Percentiles rank a stretch among this genome's conserved stretches.
phyloP scores from a whole-genome alignment of 2,797 vertebrate genomes.

The Leptoclinus maculatus region DNA sequence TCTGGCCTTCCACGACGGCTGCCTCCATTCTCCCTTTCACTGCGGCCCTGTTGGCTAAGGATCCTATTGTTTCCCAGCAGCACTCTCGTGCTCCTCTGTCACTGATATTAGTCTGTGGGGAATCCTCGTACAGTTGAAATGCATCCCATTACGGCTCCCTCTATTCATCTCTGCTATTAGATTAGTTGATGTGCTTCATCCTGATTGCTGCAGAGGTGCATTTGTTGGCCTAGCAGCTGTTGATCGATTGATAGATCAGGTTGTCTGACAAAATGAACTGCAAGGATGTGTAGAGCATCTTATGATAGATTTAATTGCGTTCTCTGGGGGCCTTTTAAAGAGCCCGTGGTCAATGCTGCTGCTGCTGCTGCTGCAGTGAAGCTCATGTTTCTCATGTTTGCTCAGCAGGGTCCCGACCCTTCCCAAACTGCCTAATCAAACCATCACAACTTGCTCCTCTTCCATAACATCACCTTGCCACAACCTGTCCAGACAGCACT shows the following conservation, averaged over 20 bases:
- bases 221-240: slow-evolving; percentile 39
- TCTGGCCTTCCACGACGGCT: slow-evolving; percentile 43
- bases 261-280: slow-evolving; percentile 61
- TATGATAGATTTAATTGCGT: slow-evolving; percentile 50
- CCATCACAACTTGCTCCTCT: slow-evolving; percentile 27
- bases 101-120: slow-evolving; percentile 32
- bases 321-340: slow-evolving; percentile 38
- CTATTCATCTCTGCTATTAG: slow-evolving; percentile 54
- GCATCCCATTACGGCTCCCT: slow-evolving; percentile 27
- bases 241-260: slow-evolving; percentile 51
- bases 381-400: slow-evolving; percentile 59
- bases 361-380: slow-evolving; percentile 25
- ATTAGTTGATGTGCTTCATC: slow-evolving; percentile 46
- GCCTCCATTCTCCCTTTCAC: slow-evolving; percentile 41
- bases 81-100: slow-evolving; percentile 19
- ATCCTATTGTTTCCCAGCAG: slow-evolving; percentile 36
- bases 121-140: slow-evolving; percentile 39
- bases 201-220: slow-evolving; percentile 47
- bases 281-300: slow-evolving; percentile 44
- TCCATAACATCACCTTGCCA: slow-evolving; percentile 35
- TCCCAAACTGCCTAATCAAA: slow-evolving; percentile 35
- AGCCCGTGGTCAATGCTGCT: slow-evolving; percentile 46
- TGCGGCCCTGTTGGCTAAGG: slow-evolving; percentile 28
- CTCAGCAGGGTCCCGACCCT: slow-evolving; percentile 35
- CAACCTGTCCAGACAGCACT: slow-evolving; percentile 40